phyloP scores from a whole-genome alignment of 2,888 invertebrate species.

The Neoascia interrupta region DNA sequence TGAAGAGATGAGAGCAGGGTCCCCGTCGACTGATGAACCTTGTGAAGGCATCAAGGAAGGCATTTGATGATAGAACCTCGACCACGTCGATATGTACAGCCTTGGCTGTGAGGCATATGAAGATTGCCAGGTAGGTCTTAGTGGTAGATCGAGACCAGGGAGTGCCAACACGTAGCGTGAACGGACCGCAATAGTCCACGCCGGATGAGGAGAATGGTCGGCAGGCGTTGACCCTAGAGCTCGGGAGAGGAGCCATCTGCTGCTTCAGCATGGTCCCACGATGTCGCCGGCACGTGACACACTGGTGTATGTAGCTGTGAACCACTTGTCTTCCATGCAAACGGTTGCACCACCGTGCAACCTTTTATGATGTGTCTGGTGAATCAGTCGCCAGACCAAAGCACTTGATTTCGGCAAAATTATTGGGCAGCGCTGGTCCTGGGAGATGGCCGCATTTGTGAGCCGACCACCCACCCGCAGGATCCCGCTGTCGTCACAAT shows the following conservation, averaged over 20 bases:
- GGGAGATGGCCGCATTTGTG: no score
- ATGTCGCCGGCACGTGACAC: constrained; percentile 25
- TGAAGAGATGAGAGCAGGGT: constrained; percentile 18
- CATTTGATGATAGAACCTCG: constrained; percentile 3
- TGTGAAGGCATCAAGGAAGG: constrained; percentile 7
- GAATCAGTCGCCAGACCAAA: no score
- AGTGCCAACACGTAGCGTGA: neutral
- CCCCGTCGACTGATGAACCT: constrained; percentile 27
- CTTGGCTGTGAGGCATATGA: constrained; percentile 7
- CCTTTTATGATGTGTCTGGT: no score
- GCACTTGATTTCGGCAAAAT: no score
- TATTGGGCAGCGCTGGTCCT: no score
- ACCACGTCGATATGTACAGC: constrained; percentile 13
- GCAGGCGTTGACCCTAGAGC: neutral
- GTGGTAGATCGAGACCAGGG: constrained; percentile 2
- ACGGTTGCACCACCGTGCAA: no score
- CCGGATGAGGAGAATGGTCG: neutral
- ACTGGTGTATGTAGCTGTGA: neutral
- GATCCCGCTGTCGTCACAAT: no score
- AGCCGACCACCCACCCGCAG: no score
- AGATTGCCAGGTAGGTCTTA: constrained; percentile 9
- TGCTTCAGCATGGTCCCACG: neutral
- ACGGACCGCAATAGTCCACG: neutral
- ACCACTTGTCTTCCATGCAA: neutral
- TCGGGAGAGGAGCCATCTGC: neutral